Base-by-base conservation (phyloP, 2,113 vertebrate species). In the Mus pahari region DNA sequence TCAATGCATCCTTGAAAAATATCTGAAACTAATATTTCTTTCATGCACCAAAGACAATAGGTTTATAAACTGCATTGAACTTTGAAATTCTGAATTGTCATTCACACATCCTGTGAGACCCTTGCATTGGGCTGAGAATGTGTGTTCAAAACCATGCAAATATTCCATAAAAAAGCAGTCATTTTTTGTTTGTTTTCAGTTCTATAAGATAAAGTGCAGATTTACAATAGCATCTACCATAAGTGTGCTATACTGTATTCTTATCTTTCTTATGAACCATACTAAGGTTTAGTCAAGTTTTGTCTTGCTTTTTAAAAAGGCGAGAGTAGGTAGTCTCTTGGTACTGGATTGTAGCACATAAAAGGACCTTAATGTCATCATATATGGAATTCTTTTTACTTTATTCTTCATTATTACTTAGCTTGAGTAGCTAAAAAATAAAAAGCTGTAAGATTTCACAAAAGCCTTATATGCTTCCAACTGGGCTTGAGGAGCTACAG, bases 51-150 rank as follows among this genome's bases (percentile, higher is more conserved):
- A 94, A 66, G 39, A 93, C n/a, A 78, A 9, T 50, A 77, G 86
- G 88, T 95, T 95, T 95, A 95, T 33, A 94, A 45, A 48, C 22
- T 68, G 75, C 36, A 13, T 20, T 96, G 88, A 94, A 77, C 92
- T 96, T 94, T 93, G 17, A 53, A 94, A 90, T 94, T 96, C 84
- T 91, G 60, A 92, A 96, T 92, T 82, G 90, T 96, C 90, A 92
- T 53, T 97, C 91, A 94, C 62, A 94, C 87, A 92, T 53, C 92
- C 88, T 84, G 26, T 5, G 90, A 93, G 84, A 95, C 60, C 53
- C 71, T 94, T 73, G 60, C 79, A 94, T 88, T 96, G 74, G 78
- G 82, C 91, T 96, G 70, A 89, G 62, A 94, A 87, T 90, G 45
- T 90, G 45, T 78, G 68, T 82, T 87, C 79, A 92, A 48, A 94